Conservation (phyloP, 2,113 vertebrate genomes). For the Tautogolabrus adspersus region DNA sequence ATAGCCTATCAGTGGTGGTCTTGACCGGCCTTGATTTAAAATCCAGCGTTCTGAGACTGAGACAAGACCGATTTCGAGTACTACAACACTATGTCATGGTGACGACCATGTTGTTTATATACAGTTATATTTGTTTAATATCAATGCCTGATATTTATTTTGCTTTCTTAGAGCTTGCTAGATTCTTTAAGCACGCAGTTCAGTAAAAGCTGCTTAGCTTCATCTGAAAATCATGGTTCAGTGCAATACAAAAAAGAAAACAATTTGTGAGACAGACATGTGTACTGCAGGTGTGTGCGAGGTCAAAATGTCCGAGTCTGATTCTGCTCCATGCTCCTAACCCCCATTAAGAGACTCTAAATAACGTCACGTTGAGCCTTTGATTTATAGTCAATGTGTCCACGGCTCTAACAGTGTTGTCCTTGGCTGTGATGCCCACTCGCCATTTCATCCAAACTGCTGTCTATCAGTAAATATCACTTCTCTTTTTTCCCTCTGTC, state of each 20-base stretch:
- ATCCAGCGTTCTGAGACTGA: too few relatives aligned
- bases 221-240: not conserved
- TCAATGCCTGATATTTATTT: conserved; percentile 1
- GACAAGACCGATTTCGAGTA: too few relatives aligned
- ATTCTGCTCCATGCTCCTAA: not conserved
- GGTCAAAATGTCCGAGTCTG: not conserved
- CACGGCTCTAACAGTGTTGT: not conserved
- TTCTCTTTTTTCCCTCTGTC: not conserved
- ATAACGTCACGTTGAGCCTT: conserved; percentile 24
- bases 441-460: not conserved
- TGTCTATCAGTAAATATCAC: conserved; percentile 10
- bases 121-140: not conserved
- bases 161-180: conserved; percentile 6
- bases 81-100: too few relatives aligned
- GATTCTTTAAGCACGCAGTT: too few relatives aligned
- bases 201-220: not conserved
- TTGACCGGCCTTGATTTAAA: too few relatives aligned
- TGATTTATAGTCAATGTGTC: conserved; percentile 10
- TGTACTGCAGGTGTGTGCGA: not conserved
- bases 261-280: not conserved
- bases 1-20: too few relatives aligned
- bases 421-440: conserved; percentile 22
- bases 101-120: too few relatives aligned
- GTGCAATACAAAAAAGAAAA: not conserved
- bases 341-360: not conserved